These are phyloP conservation scores for Nilaparvata lugens DNA, from an alignment of 1,140 invertebrate genomes.

Conservation along the genomic window DNA sequence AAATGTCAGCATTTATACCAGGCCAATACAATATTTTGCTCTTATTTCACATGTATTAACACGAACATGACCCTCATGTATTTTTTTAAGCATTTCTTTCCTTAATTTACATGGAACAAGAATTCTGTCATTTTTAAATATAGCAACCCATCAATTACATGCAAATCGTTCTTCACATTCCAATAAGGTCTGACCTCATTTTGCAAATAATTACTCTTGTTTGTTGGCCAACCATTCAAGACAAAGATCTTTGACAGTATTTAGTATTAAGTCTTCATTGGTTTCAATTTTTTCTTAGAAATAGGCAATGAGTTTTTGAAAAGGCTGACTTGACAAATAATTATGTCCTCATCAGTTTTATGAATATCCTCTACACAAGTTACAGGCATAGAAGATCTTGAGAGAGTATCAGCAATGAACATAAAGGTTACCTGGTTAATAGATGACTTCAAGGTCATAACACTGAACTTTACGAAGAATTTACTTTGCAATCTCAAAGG, in stretches of 20 bases:
- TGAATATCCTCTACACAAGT: conserved; percentile 8
- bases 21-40: conserved; percentile 26
- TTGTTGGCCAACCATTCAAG: not conserved
- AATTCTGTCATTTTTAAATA: conserved; percentile 30
- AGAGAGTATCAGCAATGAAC: conserved; percentile 20
- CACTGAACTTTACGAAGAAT: conserved; percentile 33
- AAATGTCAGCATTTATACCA: conserved; percentile 27
- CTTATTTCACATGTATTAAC: conserved; percentile 22
- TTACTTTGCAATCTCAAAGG: conserved; percentile 34
- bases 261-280: conserved; percentile 3
- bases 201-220: conserved; percentile 4
- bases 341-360: conserved; percentile 10
- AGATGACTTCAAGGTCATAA: conserved; percentile 36
- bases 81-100: conserved; percentile 25
- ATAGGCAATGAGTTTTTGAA: conserved; percentile 13
- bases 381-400: conserved; percentile 15
- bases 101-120: conserved; percentile 31
- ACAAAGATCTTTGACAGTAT: too few relatives aligned
- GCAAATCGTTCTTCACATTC: not conserved
- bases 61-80: conserved; percentile 27
- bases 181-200: not conserved
- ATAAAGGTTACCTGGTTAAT: conserved; percentile 21
- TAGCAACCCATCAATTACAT: conserved; percentile 25
- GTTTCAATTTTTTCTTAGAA: conserved; percentile 1
- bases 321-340: conserved; percentile 8